A percentile compares a stretch with the other conserved stretches of the same genome.
Conservation (phyloP, 2,113 vertebrate species). For the Carassius carassius region DNA sequence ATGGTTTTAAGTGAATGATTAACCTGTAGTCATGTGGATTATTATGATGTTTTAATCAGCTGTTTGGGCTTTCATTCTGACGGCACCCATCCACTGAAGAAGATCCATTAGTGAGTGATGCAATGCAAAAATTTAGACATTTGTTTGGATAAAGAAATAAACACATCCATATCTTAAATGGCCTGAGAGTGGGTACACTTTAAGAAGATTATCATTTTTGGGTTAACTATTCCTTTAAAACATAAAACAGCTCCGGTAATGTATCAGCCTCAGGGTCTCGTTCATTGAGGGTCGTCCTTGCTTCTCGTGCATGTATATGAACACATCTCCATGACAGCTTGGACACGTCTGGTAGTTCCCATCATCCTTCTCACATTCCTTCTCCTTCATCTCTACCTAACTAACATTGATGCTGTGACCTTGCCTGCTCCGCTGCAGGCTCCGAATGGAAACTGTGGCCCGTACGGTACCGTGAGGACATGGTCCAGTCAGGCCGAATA, state of each 20-base stretch:
- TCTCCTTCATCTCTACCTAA: conserved; percentile 5
- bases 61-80: not conserved
- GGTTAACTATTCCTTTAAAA: not conserved
- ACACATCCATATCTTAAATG: not conserved
- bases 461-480: not conserved
- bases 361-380: not conserved
- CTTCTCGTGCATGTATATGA: conserved; percentile 12
- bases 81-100: not conserved
- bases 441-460: conserved; percentile 18
- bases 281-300: not conserved
- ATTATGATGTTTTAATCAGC: not conserved
- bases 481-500: conserved; percentile 15
- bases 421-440: not conserved
- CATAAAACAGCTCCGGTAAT: not conserved
- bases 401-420: conserved; percentile 8
- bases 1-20: not conserved
- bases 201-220: not conserved
- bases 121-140: not conserved
- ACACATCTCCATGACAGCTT: not conserved
- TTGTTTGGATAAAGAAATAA: not conserved
- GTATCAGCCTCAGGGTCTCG: not conserved
- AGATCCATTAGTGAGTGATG: not conserved
- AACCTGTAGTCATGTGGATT: not conserved
- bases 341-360: conserved; percentile 2
- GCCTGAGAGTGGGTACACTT: not conserved